Conservation (phyloP, 2,113 vertebrate genomes). For the Brachirus orientalis region DNA sequence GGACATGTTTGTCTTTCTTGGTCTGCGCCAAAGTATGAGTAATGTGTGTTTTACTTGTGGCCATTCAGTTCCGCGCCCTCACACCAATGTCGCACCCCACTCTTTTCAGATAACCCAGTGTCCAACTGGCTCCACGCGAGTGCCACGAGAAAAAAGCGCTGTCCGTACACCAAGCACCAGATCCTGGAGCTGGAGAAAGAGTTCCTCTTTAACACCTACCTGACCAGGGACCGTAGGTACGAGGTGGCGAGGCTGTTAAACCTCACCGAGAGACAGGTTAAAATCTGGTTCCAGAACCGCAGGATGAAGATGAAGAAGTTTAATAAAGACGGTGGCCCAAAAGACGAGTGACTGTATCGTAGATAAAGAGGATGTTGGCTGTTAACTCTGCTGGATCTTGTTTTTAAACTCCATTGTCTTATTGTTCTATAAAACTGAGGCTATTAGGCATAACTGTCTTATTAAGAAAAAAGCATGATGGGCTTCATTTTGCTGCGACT, state of each 20-base stretch:
- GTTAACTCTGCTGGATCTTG: constrained; percentile 62
- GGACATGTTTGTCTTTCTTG: not conserved
- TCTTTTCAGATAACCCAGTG: constrained; percentile 90
- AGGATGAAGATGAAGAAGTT: constrained; percentile 99
- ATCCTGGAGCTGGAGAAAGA: constrained; percentile 97
- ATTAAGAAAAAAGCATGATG: constrained; percentile 76
- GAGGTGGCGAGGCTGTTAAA: constrained; percentile 94
- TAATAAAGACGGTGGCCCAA: constrained; percentile 92
- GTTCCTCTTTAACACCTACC: constrained; percentile 98
- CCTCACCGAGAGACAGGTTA: constrained; percentile 97
- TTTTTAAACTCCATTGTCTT: constrained; percentile 70
- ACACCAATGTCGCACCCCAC: constrained; percentile 62
- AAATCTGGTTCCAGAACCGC: constrained; percentile 99
- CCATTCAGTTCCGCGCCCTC: constrained; percentile 42
- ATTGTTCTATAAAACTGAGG: constrained; percentile 70
- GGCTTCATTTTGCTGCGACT: constrained; percentile 83
- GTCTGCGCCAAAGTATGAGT: constrained; percentile 16
- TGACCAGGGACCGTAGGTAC: constrained; percentile 96
- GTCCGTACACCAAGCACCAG: constrained; percentile 96
- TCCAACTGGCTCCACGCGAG: constrained; percentile 98
- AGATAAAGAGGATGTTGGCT: constrained; percentile 39
- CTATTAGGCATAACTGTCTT: constrained; percentile 70
- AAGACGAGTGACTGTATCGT: constrained; percentile 85
- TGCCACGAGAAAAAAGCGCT: constrained; percentile 95
- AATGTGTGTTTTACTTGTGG: constrained; percentile 22